Evolutionary conservation across 1,140 invertebrate genomes (phyloP).

Genomic region (Caenorhabditis elegans): WBcel235 BX284602.5:8080501-8081000

Average conservation of each 20-base stretch:
- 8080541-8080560: background rate
- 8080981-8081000: too few relatives aligned
- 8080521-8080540: background rate
- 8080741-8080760: background rate
- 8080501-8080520: background rate
- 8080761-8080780: background rate
- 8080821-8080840: too few relatives aligned
- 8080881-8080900: background rate
- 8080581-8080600: background rate
- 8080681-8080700: background rate
- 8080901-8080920: too few relatives aligned
- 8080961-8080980: too few relatives aligned
- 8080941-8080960: too few relatives aligned
- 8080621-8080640: slow-evolving; percentile 4
- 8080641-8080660: background rate
- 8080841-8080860: too few relatives aligned
- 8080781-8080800: too few relatives aligned
- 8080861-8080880: too few relatives aligned
- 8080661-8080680: background rate
- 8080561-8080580: background rate
- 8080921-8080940: too few relatives aligned
- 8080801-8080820: too few relatives aligned
- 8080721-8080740: background rate
- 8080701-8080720: background rate
- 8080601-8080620: background rate